Evolutionary conservation across 2,113 vertebrate species (phyloP), one percentile per base, ranked within the genome.

Genomic region (Catharus fuscescens): DNA sequence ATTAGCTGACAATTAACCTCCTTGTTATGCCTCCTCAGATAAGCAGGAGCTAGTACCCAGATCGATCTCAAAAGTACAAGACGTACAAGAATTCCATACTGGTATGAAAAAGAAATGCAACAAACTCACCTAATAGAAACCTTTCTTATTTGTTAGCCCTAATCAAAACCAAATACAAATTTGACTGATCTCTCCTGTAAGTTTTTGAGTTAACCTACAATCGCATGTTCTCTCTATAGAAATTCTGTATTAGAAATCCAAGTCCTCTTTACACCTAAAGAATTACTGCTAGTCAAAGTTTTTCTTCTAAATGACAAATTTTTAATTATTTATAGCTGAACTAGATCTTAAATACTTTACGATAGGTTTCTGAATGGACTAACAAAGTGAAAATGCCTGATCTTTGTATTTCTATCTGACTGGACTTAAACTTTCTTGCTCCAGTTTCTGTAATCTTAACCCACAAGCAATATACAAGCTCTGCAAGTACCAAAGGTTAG

Each of bases 41-140:
- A 26, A 93, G 26, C 18, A 78, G 32, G 72, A 16, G 18, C 32
- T 74, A 61, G 59, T 26, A 48, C 16, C 26, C 21, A 81, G 52
- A 71, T 25, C 6, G 1, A 88, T 48, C 38, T 67, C 52, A 72
- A 53, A 74, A 69, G 26, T 4, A 1, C 25, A 45, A 4, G 25
- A 76, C 2, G 8, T n/a, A 24, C 4, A 71, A 82, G 40, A 73
- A 74, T 48, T 70, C 50, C 7, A 4, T 2, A 57, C 4, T 7
- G 32, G 23, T 3, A 48, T 15, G 11, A 7, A 45, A 61, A 38
- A 31, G n/a, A 6, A 2, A 36, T 4, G 15, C 9, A 72, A 81
- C 5, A 82, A 60, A 50, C 7, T 2, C 18, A 53, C 2, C 3
- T 2, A 3, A n/a, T 0, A 67, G 24, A 80, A 88, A 42, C 8